Evolutionary conservation across 2,113 vertebrate genomes (phyloP), one percentile per base, ranked within the genome.

Genomic region (Pedetes capensis): DNA sequence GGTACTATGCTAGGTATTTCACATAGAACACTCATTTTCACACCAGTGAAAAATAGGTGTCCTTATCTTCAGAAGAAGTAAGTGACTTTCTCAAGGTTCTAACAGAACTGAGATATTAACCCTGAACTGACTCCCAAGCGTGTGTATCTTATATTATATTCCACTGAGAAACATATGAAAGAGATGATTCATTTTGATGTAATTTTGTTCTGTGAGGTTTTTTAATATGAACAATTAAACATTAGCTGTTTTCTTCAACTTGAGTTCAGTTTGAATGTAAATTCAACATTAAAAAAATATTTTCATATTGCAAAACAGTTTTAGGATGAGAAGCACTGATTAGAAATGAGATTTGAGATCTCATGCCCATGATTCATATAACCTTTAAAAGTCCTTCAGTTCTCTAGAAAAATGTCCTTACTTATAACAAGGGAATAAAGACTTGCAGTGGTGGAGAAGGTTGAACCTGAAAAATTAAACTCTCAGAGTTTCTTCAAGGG

Each of bases 171-270:
- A 66, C 78, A 8, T 81, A 95, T 91, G 25, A 88, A 86, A 94
- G 53, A 17, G 25, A 59, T 86, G 74, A 68, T 79, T 88, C 49
- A 37, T 79, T 82, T 82, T 22, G 23, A 78, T 66, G 39, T 81
- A 63, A 86, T 87, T 91, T 96, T 68, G 32, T 25, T 92, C 63
- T 74, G 61, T 89, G 53, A 81, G 53, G 16, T 55, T 95, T n/a
- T 68, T 88, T 71, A 80, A 74, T 85, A 42, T 20, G 79, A 72
- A 32, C 23, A 89, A 47, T 85, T 96, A 92, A 88, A 69, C 44
- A 55, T 83, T 64, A 89, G 72, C 2, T 59, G 42, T 96, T 85
- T 76, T 49, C 37, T 87, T 82, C 44, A 72, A 84, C 44, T 72
- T 81, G 22, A 91, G 32, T 61, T 85, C 39, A 25, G 42, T 55